Percentiles rank a stretch among this genome's conserved stretches.
Conservation (phyloP, 1,140 invertebrate genomes). For the Pachyrhynchus sulphureomaculatus region DNA sequence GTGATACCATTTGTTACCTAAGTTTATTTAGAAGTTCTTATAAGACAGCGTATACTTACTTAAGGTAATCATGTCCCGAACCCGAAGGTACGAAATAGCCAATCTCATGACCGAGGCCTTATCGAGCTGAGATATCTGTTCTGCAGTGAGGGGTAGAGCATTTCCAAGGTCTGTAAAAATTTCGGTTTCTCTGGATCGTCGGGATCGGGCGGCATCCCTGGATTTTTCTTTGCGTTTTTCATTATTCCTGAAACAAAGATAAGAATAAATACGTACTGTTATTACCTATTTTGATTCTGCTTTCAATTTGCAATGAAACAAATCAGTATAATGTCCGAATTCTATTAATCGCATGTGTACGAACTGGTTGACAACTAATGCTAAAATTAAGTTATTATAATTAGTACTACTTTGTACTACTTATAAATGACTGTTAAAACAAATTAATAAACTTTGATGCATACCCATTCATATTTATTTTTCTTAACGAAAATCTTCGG, state of each 20-base stretch:
- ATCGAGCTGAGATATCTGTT: conserved; percentile 83
- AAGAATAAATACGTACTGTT: not conserved
- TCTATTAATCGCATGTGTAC: no score
- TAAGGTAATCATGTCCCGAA: conserved; percentile 77
- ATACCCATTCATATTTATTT: no score
- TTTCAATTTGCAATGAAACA: not conserved
- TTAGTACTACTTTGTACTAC: no score
- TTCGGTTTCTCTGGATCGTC: conserved; percentile 91
- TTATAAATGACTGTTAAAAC: no score
- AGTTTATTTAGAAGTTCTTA: no score
- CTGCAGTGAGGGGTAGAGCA: conserved; percentile 74
- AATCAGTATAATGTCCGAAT: no score
- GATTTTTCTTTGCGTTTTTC: conserved; percentile 97
- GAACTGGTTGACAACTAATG: no score
- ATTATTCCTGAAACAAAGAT: conserved; percentile 73
- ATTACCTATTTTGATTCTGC: not conserved
- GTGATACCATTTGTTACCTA: no score
- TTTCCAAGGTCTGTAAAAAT: conserved; percentile 87
- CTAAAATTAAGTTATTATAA: no score
- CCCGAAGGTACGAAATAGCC: conserved; percentile 86
- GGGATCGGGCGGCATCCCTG: conserved; percentile 87
- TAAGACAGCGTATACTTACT: no score
- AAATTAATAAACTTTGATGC: no score
- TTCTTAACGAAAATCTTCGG: no score
- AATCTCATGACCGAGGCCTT: conserved; percentile 94